Base-by-base conservation (phyloP, 2,797 vertebrate genomes). In the Coranthus polyacanthus region DNA sequence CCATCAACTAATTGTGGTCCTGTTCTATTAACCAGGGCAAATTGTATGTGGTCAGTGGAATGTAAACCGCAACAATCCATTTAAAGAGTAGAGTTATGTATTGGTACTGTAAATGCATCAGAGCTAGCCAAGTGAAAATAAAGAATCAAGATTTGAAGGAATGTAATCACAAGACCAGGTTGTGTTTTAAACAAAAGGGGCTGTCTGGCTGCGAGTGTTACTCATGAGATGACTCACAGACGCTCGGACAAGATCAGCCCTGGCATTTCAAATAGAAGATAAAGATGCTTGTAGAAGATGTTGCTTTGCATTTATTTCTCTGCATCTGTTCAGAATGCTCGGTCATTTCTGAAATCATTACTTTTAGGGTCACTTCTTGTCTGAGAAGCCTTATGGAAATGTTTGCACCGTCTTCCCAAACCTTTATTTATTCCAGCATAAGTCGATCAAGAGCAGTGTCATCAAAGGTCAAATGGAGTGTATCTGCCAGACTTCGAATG, bases 171-270 rank as follows among this genome's bases (percentile, higher is more conserved):
- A n/a, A n/a, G 26, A 2, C 11, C 7, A 3, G 54, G 12, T 26
- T 43, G 17, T 3, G 7, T 45, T 1, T 17, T 5, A 9, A 50
- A 18, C 13, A 45, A 32, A 8, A 49, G 41, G 11, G 15, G 12
- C 45, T 58, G 49, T 42, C 10, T 51, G 57, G 15, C 61, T 63
- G 17, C 46, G 21, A 10, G 21, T 49, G 38, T 79, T 63, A 54
- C 41, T 81, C 62, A 68, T 39, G 11, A 45, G 22, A 37, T 81
- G 82, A 88, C 39, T 87, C 79, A 79, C 42, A 44, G 53, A 22
- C 64, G 16, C 29, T 47, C 5, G 20, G 58, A 42, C 54, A 41
- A 22, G 12, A 82, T 58, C 37, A 41, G 43, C 29, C 18, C 3
- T 36, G 13, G 5, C 18, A 49, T 80, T 59, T 72, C 36, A 73